These are phyloP conservation scores for Busseola fusca DNA, from an alignment of 2,888 invertebrate genomes.

Conservation along the genomic window DNA sequence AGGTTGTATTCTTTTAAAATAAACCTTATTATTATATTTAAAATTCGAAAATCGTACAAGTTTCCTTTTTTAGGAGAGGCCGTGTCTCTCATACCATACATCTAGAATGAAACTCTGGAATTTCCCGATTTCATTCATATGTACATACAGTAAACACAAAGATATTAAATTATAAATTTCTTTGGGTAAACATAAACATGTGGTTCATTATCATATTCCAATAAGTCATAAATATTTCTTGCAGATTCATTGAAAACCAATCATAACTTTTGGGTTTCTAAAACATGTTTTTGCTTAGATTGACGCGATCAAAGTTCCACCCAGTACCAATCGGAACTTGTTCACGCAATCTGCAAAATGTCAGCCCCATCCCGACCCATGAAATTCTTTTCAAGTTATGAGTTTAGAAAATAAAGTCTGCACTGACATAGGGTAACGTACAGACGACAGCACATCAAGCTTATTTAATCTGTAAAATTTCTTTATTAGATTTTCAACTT, in stretches of 20 bases:
- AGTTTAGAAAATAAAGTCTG: constrained; percentile 7
- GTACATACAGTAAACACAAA: too few relatives aligned
- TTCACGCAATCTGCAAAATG: constrained; percentile 40
- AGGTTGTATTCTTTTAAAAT: neutral
- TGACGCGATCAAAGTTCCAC: constrained; percentile 27
- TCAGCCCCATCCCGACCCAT: constrained; percentile 28
- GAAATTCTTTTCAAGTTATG: constrained; percentile 10
- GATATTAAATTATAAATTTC: too few relatives aligned
- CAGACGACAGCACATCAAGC: too few relatives aligned
- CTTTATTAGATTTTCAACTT: too few relatives aligned
- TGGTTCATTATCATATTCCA: constrained; percentile 12
- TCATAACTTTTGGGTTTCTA: constrained; percentile 37
- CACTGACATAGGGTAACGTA: neutral
- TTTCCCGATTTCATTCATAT: neutral
- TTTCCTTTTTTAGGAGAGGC: neutral
- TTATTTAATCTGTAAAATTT: too few relatives aligned
- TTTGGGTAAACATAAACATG: too few relatives aligned
- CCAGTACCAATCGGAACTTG: constrained; percentile 26
- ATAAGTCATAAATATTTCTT: constrained; percentile 26
- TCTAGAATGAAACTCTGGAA: neutral
- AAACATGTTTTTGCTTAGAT: constrained; percentile 42
- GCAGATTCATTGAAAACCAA: constrained; percentile 43
- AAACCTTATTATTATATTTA: too few relatives aligned
- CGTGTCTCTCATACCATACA: too few relatives aligned
- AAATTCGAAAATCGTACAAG: too few relatives aligned